Conservation (phyloP, 2,113 vertebrate species). For the Gymnobelideus leadbeateri region DNA sequence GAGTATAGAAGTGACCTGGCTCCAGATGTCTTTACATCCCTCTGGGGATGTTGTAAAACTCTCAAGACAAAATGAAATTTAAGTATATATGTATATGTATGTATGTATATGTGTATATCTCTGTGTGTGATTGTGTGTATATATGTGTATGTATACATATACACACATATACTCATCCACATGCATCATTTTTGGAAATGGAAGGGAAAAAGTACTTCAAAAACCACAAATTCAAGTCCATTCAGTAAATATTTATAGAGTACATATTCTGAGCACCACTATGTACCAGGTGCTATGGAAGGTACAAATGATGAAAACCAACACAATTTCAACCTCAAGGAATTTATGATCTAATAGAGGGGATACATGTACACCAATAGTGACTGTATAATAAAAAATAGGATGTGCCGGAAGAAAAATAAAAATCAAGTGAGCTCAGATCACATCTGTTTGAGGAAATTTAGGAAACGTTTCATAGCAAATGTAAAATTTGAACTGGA, state of each 20-base stretch:
- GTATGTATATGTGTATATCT: too few relatives aligned
- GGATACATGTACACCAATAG: neutral
- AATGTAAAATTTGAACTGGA: neutral
- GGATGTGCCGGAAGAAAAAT: neutral
- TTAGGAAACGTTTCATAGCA: neutral
- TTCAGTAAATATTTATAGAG: neutral
- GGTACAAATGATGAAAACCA: neutral
- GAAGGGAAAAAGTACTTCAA: neutral
- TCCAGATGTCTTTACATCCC: neutral
- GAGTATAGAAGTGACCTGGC: neutral
- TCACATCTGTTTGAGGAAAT: neutral
- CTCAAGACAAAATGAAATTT: neutral
- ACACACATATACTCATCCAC: neutral
- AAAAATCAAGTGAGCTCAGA: neutral
- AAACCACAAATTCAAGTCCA: neutral
- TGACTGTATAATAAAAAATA: neutral
- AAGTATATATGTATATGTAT: neutral
- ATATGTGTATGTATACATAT: too few relatives aligned
- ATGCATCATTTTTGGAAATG: neutral
- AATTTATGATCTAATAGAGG: neutral
- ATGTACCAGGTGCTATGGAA: neutral
- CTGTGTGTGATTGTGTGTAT: too few relatives aligned
- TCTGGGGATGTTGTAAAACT: neutral
- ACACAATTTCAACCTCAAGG: neutral
- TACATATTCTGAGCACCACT: neutral